These are phyloP conservation scores for Mesitornis unicolor DNA, from an alignment of 2,113 vertebrate genomes.

Conservation along the genomic window DNA sequence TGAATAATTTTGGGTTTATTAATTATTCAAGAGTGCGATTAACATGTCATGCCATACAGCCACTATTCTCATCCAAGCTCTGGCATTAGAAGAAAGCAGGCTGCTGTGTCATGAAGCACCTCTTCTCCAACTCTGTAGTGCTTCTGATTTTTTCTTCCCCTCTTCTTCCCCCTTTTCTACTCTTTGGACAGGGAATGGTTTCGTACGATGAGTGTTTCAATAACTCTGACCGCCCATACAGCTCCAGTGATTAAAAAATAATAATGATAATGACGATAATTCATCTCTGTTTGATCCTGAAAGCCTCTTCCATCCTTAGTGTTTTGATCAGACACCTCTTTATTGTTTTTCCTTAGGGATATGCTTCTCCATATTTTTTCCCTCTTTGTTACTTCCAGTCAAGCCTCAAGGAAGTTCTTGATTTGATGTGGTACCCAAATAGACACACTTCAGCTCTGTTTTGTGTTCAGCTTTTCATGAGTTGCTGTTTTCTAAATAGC, in stretches of 20 bases:
- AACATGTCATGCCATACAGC: neutral
- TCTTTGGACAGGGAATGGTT: neutral
- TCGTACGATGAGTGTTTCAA: accelerated
- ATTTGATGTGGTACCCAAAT: neutral
- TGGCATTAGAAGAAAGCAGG: accelerated
- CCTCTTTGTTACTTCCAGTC: neutral
- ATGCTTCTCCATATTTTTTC: neutral
- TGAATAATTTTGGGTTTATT: neutral
- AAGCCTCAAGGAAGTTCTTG: neutral
- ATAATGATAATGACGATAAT: accelerated
- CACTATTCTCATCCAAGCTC: neutral
- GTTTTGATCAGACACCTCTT: neutral
- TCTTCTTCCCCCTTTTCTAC: neutral
- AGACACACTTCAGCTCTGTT: neutral
- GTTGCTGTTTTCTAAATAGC: neutral
- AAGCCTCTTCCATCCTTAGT: neutral
- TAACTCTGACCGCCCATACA: neutral
- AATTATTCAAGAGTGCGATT: neutral
- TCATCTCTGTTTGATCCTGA: neutral
- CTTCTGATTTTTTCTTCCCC: neutral
- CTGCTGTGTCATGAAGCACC: neutral
- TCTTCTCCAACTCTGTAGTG: neutral
- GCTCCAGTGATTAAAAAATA: neutral
- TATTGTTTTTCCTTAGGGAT: neutral
- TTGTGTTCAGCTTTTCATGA: neutral